These are phyloP conservation scores for Sciurus carolinensis DNA, from an alignment of 2,797 vertebrate genomes.

Conservation along the genomic window DNA sequence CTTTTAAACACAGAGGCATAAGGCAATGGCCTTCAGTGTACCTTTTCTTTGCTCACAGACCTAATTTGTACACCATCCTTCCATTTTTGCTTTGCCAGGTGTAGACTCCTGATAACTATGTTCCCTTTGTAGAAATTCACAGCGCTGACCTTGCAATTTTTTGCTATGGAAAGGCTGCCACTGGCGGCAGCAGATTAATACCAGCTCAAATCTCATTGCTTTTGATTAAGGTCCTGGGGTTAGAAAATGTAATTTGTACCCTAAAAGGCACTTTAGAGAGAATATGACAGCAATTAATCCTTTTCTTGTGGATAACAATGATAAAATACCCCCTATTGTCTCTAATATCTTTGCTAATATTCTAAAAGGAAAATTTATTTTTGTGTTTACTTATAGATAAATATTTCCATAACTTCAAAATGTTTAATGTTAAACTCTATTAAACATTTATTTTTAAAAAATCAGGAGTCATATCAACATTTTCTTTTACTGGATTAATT, in stretches of 20 bases:
- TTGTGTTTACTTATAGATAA: slow-evolving; percentile 57
- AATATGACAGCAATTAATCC: slow-evolving; percentile 93
- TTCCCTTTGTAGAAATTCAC: slow-evolving; percentile 55
- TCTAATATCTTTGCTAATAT: slow-evolving; percentile 91
- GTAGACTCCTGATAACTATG: slow-evolving; percentile 84
- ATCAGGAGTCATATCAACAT: background rate
- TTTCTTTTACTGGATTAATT: background rate
- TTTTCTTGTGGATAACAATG: slow-evolving; percentile 91
- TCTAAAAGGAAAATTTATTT: slow-evolving; percentile 90
- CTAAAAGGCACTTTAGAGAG: slow-evolving; percentile 89
- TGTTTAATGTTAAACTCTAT: slow-evolving; percentile 5
- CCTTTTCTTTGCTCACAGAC: slow-evolving; percentile 60
- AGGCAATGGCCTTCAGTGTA: background rate
- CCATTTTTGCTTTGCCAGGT: slow-evolving; percentile 79
- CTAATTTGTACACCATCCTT: slow-evolving; percentile 79
- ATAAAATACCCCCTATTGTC: slow-evolving; percentile 91
- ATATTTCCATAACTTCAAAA: slow-evolving; percentile 71
- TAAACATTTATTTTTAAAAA: background rate
- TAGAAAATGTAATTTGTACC: slow-evolving; percentile 94
- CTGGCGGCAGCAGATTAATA: slow-evolving; percentile 87
- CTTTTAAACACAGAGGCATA: slow-evolving; percentile 26
- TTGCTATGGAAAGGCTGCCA: slow-evolving; percentile 84
- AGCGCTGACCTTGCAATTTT: slow-evolving; percentile 87
- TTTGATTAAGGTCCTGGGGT: slow-evolving; percentile 94
- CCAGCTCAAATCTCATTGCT: slow-evolving; percentile 88